Conservation (phyloP, 2,797 vertebrate genomes). For the Danio albolineatus region DNA sequence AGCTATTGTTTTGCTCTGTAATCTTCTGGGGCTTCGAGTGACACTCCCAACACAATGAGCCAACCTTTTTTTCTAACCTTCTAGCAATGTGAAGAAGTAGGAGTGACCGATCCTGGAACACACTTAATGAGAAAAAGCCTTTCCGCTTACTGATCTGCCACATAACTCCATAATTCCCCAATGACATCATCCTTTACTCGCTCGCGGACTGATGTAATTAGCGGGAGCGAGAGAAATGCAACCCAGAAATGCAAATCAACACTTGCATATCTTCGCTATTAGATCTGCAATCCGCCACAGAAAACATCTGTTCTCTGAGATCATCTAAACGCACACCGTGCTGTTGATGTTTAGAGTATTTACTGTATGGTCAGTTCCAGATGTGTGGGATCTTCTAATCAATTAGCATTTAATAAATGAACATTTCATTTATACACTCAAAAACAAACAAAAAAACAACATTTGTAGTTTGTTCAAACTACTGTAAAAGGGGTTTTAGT, state of each 20-base stretch:
- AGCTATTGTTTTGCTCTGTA: constrained; percentile 40
- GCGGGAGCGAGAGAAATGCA: not conserved
- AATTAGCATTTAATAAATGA: not conserved
- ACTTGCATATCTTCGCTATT: constrained; percentile 1
- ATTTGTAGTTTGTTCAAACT: no score
- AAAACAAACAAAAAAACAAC: no score
- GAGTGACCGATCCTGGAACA: constrained; percentile 19
- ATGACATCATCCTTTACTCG: constrained; percentile 14
- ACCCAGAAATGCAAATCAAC: constrained; percentile 7
- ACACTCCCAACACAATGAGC: constrained; percentile 37
- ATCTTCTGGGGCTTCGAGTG: constrained; percentile 32
- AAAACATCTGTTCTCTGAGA: constrained; percentile 3
- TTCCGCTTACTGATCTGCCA: constrained; percentile 23
- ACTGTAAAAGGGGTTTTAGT: no score
- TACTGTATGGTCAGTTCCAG: not conserved
- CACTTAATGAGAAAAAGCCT: constrained; percentile 14
- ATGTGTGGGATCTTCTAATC: not conserved
- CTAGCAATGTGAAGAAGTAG: constrained; percentile 30
- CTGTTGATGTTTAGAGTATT: not conserved
- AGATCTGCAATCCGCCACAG: not conserved
- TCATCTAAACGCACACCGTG: not conserved
- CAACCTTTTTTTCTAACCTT: constrained; percentile 23
- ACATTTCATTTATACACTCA: not conserved
- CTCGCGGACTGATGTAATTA: not conserved
- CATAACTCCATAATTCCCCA: constrained; percentile 30